These are phyloP conservation scores for Vannuccia rotundouncinata DNA, from an alignment of 2,888 invertebrate species.

Conservation along the genomic window DNA sequence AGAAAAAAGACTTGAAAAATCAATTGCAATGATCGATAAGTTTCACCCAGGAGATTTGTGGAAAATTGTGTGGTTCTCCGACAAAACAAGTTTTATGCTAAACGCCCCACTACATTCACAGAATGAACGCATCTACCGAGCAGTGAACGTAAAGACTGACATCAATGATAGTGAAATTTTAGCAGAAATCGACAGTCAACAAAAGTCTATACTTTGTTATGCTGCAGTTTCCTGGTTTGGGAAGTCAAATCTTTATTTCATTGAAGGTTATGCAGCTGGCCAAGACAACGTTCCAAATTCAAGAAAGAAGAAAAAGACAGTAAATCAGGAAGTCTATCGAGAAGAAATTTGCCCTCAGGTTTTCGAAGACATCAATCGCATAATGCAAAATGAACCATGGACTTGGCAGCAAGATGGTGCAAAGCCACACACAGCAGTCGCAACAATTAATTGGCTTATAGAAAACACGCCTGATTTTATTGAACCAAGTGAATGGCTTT, in stretches of 20 bases:
- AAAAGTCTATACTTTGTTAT: neutral
- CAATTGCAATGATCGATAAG: no score
- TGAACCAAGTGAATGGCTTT: slow-evolving; percentile 8
- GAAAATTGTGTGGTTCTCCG: neutral
- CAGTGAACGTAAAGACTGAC: neutral
- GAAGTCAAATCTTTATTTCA: neutral
- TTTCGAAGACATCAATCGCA: slow-evolving; percentile 1
- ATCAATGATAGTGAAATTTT: neutral
- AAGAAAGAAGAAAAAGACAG: slow-evolving; percentile 9
- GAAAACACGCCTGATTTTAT: slow-evolving; percentile 21
- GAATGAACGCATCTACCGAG: slow-evolving; percentile 11
- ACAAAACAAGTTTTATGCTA: neutral
- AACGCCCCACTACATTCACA: neutral
- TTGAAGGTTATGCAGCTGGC: neutral
- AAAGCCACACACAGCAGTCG: neutral
- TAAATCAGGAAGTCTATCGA: slow-evolving; percentile 13
- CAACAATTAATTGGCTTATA: slow-evolving; percentile 12
- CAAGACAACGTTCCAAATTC: neutral
- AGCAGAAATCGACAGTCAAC: neutral
- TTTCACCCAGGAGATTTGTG: neutral
- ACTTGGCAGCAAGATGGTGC: slow-evolving; percentile 22
- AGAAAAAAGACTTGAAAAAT: no score
- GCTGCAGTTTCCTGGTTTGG: neutral
- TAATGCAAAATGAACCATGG: slow-evolving; percentile 11
- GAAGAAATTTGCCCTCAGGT: slow-evolving; percentile 22